These are phyloP conservation scores for Agelas oroides DNA, from an alignment of 37 sponge, comb jelly and placozoan species.

Conservation along the genomic window DNA sequence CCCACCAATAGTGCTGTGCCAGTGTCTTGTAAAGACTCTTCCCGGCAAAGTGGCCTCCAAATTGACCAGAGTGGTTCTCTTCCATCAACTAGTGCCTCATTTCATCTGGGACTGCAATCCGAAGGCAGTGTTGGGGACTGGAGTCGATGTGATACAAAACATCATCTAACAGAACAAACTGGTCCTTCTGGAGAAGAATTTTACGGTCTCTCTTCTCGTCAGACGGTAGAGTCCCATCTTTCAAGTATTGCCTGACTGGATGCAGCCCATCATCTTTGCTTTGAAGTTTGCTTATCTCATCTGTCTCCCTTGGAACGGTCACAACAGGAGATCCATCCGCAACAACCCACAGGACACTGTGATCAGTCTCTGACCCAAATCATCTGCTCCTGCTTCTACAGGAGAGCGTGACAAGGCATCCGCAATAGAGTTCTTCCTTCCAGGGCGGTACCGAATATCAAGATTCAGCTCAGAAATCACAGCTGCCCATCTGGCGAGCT, in stretches of 20 bases:
- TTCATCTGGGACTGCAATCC: neutral
- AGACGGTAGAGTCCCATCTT: constrained; percentile 6
- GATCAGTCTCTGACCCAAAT: neutral
- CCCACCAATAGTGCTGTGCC: constrained; percentile 51
- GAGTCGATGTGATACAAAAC: constrained; percentile 28
- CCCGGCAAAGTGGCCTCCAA: constrained; percentile 37
- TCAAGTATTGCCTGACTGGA: neutral
- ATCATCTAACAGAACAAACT: neutral
- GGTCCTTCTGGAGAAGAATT: neutral
- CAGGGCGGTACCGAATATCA: too few relatives aligned
- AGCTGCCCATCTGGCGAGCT: constrained; percentile 24
- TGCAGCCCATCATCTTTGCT: neutral
- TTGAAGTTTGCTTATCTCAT: neutral
- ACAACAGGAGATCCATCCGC: neutral
- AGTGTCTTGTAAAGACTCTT: constrained; percentile 20
- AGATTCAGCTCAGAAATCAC: too few relatives aligned
- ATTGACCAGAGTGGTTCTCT: constrained; percentile 36
- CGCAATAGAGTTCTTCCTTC: too few relatives aligned
- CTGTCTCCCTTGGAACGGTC: neutral
- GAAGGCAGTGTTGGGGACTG: neutral
- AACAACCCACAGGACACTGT: too few relatives aligned
- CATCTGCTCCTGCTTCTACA: neutral
- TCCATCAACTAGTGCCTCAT: constrained; percentile 10
- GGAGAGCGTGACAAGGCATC: too few relatives aligned
- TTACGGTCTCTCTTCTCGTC: neutral